phyloP scores from a whole-genome alignment of 2,888 invertebrate genomes.

The Amitus sp. region DNA sequence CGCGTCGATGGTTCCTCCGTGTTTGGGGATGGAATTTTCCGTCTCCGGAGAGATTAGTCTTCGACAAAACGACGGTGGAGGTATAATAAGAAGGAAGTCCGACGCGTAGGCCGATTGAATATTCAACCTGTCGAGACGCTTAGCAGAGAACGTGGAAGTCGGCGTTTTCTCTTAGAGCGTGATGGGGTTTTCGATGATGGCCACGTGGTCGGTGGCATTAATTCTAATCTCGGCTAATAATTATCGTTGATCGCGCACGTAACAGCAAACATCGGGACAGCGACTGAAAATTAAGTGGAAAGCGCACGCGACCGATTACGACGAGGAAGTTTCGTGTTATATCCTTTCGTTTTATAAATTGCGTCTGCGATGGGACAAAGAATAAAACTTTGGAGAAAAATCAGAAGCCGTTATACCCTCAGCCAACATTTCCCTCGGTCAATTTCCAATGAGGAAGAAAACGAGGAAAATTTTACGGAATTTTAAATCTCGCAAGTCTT shows the following conservation, averaged over 20 bases:
- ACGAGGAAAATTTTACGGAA: too few species aligned
- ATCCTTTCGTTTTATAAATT: not conserved
- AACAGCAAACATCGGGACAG: slow-evolving; percentile 31
- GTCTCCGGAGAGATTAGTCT: slow-evolving; percentile 1
- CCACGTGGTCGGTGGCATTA: slow-evolving; percentile 48
- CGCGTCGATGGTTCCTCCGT: not conserved
- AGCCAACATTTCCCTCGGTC: too few species aligned
- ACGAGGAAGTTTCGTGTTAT: slow-evolving; percentile 33
- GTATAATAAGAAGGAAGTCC: slow-evolving; percentile 28
- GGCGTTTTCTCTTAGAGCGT: slow-evolving; percentile 43
- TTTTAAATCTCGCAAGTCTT: too few species aligned
- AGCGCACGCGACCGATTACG: slow-evolving; percentile 28
- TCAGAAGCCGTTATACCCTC: too few species aligned
- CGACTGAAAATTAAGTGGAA: slow-evolving; percentile 12
- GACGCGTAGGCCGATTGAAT: slow-evolving; percentile 29
- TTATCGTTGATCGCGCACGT: slow-evolving; percentile 49
- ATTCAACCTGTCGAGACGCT: slow-evolving; percentile 32
- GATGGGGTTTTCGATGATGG: slow-evolving; percentile 48
- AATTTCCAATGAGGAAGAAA: too few species aligned
- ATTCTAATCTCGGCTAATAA: slow-evolving; percentile 44
- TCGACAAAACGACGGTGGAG: not conserved
- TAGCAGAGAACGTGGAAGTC: slow-evolving; percentile 27
- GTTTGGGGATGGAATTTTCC: not conserved
- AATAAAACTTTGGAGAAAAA: slow-evolving; percentile 1
- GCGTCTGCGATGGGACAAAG: not conserved